A percentile compares a stretch with the other conserved stretches of the same genome.
Conservation (phyloP, 2,888 invertebrate genomes). For the Embidobia sp. region DNA sequence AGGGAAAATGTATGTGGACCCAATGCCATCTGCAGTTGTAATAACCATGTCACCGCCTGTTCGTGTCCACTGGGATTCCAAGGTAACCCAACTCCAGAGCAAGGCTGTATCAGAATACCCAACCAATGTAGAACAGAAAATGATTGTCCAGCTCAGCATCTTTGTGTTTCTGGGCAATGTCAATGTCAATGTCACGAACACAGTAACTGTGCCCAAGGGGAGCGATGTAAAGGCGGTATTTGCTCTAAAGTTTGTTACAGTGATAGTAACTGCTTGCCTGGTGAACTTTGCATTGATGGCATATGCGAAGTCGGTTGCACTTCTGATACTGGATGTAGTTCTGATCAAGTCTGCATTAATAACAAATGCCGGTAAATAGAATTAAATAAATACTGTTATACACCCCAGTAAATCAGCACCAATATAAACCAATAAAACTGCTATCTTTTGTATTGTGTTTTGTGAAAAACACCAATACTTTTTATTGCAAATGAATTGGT, state of each 20-base stretch:
- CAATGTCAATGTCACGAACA: constrained; percentile 89
- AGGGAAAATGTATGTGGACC: constrained; percentile 90
- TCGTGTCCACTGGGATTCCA: constrained; percentile 92
- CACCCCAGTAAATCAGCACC: too few relatives aligned
- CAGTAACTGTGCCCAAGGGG: constrained; percentile 90
- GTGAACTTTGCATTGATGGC: constrained; percentile 92
- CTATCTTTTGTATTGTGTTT: too few relatives aligned
- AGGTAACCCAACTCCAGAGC: constrained; percentile 92
- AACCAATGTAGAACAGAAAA: constrained; percentile 85
- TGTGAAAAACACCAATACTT: too few relatives aligned
- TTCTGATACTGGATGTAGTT: constrained; percentile 89
- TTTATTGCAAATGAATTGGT: too few relatives aligned
- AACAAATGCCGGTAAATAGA: constrained; percentile 85
- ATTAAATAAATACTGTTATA: too few relatives aligned
- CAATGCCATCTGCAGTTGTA: constrained; percentile 90
- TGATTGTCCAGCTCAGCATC: constrained; percentile 89
- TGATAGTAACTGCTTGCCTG: constrained; percentile 94
- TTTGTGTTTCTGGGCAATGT: constrained; percentile 90
- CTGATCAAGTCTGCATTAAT: constrained; percentile 89
- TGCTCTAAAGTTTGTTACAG: constrained; percentile 94
- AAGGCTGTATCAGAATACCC: constrained; percentile 94
- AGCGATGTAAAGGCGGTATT: constrained; percentile 89
- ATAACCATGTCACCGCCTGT: constrained; percentile 89
- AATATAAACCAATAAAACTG: too few relatives aligned
- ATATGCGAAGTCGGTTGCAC: constrained; percentile 92